Conservation (phyloP, 2,888 invertebrate genomes). For the Polyommatus icarus region DNA sequence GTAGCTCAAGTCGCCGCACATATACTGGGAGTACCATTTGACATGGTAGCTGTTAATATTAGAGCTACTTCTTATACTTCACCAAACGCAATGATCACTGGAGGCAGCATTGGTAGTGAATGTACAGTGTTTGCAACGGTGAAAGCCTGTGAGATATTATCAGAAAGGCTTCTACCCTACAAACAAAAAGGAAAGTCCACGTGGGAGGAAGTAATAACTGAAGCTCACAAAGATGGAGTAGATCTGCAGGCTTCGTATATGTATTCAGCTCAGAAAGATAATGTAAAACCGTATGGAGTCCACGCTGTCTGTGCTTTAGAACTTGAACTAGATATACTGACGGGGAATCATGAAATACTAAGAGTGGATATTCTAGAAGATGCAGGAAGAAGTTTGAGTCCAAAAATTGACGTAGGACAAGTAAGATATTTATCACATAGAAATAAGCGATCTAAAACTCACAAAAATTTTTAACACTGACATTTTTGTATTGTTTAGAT, state of each 20-base stretch:
- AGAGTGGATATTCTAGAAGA: slow-evolving; percentile 88
- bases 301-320: slow-evolving; percentile 84
- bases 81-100: slow-evolving; percentile 83
- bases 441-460: slow-evolving; percentile 31
- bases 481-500: slow-evolving; percentile 54
- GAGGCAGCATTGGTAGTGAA: slow-evolving; percentile 85
- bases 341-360: slow-evolving; percentile 84
- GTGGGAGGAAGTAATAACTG: slow-evolving; percentile 80
- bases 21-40: slow-evolving; percentile 83
- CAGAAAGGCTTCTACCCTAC: slow-evolving; percentile 81
- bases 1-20: slow-evolving; percentile 88
- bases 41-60: slow-evolving; percentile 81
- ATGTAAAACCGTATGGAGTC: slow-evolving; percentile 80
- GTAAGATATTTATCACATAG: too few species aligned
- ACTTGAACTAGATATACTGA: slow-evolving; percentile 88
- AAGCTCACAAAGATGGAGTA: slow-evolving; percentile 75
- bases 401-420: slow-evolving; percentile 87
- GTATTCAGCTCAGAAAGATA: slow-evolving; percentile 71
- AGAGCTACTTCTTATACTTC: slow-evolving; percentile 80
- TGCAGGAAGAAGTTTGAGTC: slow-evolving; percentile 85
- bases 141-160: slow-evolving; percentile 83
- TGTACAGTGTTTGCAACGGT: slow-evolving; percentile 79
- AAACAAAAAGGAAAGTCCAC: slow-evolving; percentile 73
- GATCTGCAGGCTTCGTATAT: slow-evolving; percentile 82
- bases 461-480: not conserved